Conservation (phyloP, 2,797 vertebrate species). For the Semaprochilodus insignis region DNA sequence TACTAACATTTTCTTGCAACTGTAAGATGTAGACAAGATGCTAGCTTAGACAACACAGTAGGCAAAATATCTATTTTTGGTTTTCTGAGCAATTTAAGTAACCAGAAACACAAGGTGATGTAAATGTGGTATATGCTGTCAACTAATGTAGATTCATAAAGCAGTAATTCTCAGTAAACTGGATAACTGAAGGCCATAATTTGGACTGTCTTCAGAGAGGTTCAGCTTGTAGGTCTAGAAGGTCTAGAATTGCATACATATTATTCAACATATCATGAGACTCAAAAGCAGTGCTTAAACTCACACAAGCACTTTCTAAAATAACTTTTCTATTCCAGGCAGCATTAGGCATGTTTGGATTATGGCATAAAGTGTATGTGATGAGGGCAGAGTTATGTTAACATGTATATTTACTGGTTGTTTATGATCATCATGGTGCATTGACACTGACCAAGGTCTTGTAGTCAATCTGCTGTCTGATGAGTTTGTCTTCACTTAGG, state of each 20-base stretch:
- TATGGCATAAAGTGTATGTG: too few relatives aligned
- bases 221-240: too few relatives aligned
- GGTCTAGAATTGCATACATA: neutral
- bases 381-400: too few relatives aligned
- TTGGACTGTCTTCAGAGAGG: neutral
- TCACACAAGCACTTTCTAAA: too few relatives aligned
- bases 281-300: too few relatives aligned
- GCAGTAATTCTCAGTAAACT: neutral
- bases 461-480: constrained; percentile 74
- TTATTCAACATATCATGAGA: too few relatives aligned
- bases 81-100: neutral
- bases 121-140: neutral
- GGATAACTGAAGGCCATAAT: neutral
- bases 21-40: too few relatives aligned
- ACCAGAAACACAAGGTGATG: neutral
- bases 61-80: neutral
- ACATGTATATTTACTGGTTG: too few relatives aligned
- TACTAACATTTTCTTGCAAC: too few relatives aligned
- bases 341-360: too few relatives aligned
- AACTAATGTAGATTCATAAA: neutral
- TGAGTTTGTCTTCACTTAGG: constrained; percentile 1
- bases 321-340: too few relatives aligned
- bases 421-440: neutral
- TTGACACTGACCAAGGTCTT: constrained; percentile 79
- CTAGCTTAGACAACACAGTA: too few relatives aligned